Base-by-base conservation (phyloP, 2,113 vertebrate species). In the Corydoras maculifer region DNA sequence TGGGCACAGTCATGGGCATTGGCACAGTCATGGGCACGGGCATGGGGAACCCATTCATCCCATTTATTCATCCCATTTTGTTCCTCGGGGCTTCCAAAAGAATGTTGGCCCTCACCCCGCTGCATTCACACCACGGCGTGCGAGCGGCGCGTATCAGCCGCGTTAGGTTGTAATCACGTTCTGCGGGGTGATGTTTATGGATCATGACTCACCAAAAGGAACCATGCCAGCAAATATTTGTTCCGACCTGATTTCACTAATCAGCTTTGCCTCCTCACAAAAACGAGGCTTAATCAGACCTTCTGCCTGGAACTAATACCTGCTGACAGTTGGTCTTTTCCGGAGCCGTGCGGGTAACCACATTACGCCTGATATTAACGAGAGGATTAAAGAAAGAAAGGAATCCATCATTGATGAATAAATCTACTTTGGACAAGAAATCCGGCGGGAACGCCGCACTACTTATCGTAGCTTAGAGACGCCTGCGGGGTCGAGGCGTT, bases 351-450 rank as follows among this genome's bases (percentile, higher is more conserved):
- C 25, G 12, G 50, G 58, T 7, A 3, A 3, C 35, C 35, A 13
- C 13, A 18, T 60, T 50, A n/a, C 14, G 57, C 31, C 29, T 43
- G 25, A 54, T 49, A 68, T 58, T 49, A 18, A 15, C 12, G 55
- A 32, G 9, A 35, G 63, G 64, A 68, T 62, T 63, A 76, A 13
- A 25, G 60, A 9, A 7, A 12, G 62, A 54, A 73, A 65, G 69
- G 35, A 77, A 73, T 61, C 67, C 58, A 60, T 77, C 67, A 65
- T 3, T 69, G 71, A 73, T 65, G 35, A 43, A 43, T 43, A 43
- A 43, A 43, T 43, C 35, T 43, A 29, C 54, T 69, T 49, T 48
- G 14, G 35, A 62, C 4, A 18, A 12, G n/a, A 43, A 49, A 49
- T 12, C 62, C 6, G n/a, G n/a, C 43, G 62, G 3, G 35, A 43